Base-by-base conservation (phyloP, 2,888 invertebrate species). In the Xylota sylvarum region DNA sequence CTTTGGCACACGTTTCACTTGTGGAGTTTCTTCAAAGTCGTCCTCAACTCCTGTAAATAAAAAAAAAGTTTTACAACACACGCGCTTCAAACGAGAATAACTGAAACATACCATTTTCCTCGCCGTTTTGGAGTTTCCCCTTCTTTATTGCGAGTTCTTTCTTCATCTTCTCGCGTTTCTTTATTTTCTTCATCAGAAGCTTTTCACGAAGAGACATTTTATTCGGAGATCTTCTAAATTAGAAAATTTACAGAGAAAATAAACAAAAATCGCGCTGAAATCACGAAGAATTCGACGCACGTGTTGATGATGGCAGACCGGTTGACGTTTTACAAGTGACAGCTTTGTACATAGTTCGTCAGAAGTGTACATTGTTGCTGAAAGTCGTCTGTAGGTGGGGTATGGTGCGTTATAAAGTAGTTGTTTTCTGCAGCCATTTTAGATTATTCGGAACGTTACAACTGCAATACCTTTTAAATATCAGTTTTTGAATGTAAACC, bases 141-240 rank as follows among this genome's bases (percentile, higher is more conserved):
- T 95, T 93, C 88, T 95, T 97, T 74, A 94, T 94, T 64, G 91
- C 90, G 10, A 95, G 93, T 90, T 95, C 95, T 88, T 95, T 93
- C 90, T 95, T 97, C 88, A 94, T 95, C 89, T 96, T 95, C 89
- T 96, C 96, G 0, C 96, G 94, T 89, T 96, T 96, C 88, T 95
- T 96, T 37, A 97, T 96, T 93, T 97, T 97, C 73, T 95, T 93
- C 94, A 96, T 94, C 27, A 96, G 93, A 64, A 96, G 94, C 92
- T 96, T 96, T 87, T 96, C 96, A 0, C 92, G 90, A 12, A 92
- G 90, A 5, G 92, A 91, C 92, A 92, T 92, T 62, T 86, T 86
- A 0, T 5, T 1, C 12, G 9, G 12, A 3, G 23, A 30, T 35
- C 40, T 5, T 14, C 35, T 35, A 14, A 43, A 17, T 35, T 48